Percentiles rank a stretch among this genome's conserved stretches.
phyloP scores from a whole-genome alignment of 2,797 vertebrate species.

The Syncerus caffer region DNA sequence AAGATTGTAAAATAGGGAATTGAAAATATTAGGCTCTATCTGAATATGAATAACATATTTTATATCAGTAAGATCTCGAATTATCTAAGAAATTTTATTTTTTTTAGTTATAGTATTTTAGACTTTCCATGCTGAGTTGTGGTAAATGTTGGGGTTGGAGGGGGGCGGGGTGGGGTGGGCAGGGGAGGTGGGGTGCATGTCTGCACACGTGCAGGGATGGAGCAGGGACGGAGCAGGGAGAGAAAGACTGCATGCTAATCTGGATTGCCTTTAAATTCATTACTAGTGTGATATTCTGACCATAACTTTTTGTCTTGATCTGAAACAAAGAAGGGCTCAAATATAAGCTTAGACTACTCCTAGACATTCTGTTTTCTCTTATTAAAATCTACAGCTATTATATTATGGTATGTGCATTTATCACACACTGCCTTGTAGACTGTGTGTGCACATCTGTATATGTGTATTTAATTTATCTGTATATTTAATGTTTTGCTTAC shows the following conservation, averaged over 20 bases:
- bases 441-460: fast-evolving
- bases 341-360: neutral
- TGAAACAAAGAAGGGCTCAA: neutral
- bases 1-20: neutral
- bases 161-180: too few relatives aligned
- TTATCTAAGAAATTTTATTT: neutral
- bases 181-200: neutral
- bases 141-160: neutral
- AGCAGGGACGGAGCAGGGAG: neutral
- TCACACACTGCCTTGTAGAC: neutral
- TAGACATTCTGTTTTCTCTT: neutral
- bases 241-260: neutral
- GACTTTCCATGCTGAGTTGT: neutral
- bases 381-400: neutral
- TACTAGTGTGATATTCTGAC: neutral
- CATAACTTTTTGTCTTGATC: neutral
- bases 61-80: neutral
- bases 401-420: neutral
- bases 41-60: neutral
- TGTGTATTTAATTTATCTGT: neutral
- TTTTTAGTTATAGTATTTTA: neutral
- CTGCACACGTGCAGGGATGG: fast-evolving
- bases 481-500: neutral
- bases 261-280: neutral
- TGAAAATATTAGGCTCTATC: neutral